Base-by-base conservation (phyloP, 1,140 invertebrate species). In the Bombus consobrinus region DNA sequence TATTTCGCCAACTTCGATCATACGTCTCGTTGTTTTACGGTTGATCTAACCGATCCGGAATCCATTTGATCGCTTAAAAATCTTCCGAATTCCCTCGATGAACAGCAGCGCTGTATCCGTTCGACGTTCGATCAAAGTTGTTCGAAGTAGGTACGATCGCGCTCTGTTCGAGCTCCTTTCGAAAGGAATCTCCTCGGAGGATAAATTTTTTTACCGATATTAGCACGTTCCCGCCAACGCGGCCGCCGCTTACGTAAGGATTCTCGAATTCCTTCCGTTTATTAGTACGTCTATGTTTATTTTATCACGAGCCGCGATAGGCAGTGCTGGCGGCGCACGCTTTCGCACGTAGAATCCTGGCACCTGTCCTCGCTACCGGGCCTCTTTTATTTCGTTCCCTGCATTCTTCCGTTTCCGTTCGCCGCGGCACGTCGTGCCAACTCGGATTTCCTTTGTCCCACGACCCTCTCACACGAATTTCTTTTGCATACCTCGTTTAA, bases 401-500 rank as follows among this genome's bases (percentile, higher is more conserved):
- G 82, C 82, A 72, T 84, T 85, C 83, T 62, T 62, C 43, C 83
- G 32, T 62, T 85, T 72, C 77, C 83, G 68, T 47, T 84, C 39
- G 34, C 74, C 74, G 68, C 32, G 13, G 39, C 53, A 39, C 28
- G 59, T 12, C 59, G 28, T 12, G 41, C 71, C 81, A 39, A 76
- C 72, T 43, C 47, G 75, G 66, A 72, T 80, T 85, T 85, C 77
- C 83, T 85, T 85, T 85, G 83, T 85, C 77, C 72, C 66, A 68
- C 53, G 28, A 5, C 39, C 22, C 37, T 47, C 39, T 64, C 41
- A 43, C 83, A 25, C 66, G 66, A 79, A 84, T 79, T 79, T 84
- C 83, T 79, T 72, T 79, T 41, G 83, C 83, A 84, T 77, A 84
- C 76, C 15, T 79, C 76, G 83, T 84, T 79, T 62, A 84, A 84